phyloP scores from a whole-genome alignment of 2,888 invertebrate species.

The Caenorhabditis drosophilae region DNA sequence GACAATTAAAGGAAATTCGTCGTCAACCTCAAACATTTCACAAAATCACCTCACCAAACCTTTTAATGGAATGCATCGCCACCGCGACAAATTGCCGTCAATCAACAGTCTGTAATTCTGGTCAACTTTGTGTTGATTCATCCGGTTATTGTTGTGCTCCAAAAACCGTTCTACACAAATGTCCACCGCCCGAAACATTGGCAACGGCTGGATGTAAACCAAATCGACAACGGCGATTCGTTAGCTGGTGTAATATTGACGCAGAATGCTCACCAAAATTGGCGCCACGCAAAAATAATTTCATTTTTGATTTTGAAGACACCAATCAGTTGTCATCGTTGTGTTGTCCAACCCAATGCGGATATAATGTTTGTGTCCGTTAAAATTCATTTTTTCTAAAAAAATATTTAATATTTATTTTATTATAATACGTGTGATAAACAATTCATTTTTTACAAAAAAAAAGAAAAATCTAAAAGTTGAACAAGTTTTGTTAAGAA shows the following conservation, averaged over 20 bases:
- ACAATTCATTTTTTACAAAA: neutral
- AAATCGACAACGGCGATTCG: conserved; percentile 12
- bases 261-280: conserved; percentile 32
- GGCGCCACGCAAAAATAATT: conserved; percentile 20
- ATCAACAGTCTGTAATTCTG: conserved; percentile 14
- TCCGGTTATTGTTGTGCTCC: conserved; percentile 30
- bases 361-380: conserved; percentile 31
- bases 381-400: conserved; percentile 7
- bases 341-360: conserved; percentile 34
- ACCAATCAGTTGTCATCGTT: conserved; percentile 11
- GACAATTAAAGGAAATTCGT: no score
- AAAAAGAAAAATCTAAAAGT: neutral
- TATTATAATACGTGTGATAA: no score
- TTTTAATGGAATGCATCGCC: no score
- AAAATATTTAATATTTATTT: conserved; percentile 1
- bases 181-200: conserved; percentile 16
- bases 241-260: conserved; percentile 27
- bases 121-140: conserved; percentile 25
- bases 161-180: neutral
- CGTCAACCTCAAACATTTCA: no score
- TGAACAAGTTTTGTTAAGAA: neutral
- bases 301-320: conserved; percentile 8
- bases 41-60: conserved; percentile 10
- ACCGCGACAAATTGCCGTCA: conserved; percentile 20
- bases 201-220: conserved; percentile 15